Evolutionary conservation across 2,113 vertebrate genomes (phyloP).

Genomic region (Pedetes capensis): DNA sequence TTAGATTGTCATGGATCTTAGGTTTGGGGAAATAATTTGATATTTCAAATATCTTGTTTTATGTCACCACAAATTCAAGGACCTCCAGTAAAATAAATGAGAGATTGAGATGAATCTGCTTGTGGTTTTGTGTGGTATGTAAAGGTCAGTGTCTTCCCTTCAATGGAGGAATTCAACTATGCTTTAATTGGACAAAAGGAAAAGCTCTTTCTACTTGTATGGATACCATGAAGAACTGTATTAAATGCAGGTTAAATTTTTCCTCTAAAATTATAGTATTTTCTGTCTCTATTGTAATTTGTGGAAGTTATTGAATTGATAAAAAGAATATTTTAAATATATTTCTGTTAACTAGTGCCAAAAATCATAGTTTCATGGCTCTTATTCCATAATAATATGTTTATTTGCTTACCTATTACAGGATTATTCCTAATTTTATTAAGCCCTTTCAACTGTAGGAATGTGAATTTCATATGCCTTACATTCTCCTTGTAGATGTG

Average conservation of each 20-base stretch:
- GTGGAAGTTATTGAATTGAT: not conserved
- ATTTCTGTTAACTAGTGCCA: not conserved
- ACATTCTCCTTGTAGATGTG: not conserved
- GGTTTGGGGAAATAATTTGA: constrained; percentile 16
- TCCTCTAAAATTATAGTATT: not conserved
- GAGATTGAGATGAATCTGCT: not conserved
- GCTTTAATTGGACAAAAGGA: constrained; percentile 61
- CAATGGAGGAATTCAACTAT: not conserved
- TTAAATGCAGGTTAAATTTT: not conserved
- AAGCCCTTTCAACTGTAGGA: not conserved
- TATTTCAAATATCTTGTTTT: not conserved
- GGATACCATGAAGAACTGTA: not conserved
- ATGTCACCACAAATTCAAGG: not conserved
- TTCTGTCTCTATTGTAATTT: not conserved
- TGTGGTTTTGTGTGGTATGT: not conserved
- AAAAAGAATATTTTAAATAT: constrained; percentile 38
- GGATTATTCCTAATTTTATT: not conserved
- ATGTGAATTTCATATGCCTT: not conserved
- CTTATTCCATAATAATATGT: not conserved
- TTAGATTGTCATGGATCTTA: not conserved
- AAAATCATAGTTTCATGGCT: not conserved
- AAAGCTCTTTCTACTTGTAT: constrained; percentile 14
- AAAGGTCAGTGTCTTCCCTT: not conserved
- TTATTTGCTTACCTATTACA: not conserved
- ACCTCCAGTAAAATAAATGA: constrained; percentile 22